Percentiles rank a stretch among this genome's conserved stretches.
Evolutionary conservation across 2,113 vertebrate species (phyloP).

Genomic region (Bubo blakistoni): DNA sequence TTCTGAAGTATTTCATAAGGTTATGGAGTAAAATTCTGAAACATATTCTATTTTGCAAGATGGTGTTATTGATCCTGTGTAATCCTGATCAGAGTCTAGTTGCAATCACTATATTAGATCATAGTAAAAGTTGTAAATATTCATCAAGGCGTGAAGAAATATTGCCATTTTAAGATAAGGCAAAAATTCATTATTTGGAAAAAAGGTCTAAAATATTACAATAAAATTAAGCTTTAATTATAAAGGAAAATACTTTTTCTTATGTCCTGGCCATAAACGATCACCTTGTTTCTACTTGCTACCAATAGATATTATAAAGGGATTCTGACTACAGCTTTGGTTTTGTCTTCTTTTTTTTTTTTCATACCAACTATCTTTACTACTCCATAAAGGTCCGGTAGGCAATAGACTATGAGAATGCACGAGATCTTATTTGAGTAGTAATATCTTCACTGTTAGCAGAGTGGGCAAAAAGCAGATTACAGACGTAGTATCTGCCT

Average conservation of each 20-base stretch:
- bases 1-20: neutral
- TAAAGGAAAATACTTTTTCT: neutral
- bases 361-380: neutral
- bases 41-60: neutral
- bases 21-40: neutral
- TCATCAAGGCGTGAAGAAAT: neutral
- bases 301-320: neutral
- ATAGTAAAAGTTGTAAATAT: neutral
- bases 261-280: neutral
- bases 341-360: neutral
- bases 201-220: neutral
- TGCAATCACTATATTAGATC: neutral
- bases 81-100: neutral
- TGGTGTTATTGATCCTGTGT: neutral
- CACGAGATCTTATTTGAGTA: neutral
- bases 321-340: neutral
- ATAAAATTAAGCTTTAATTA: neutral
- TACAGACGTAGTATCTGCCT: neutral
- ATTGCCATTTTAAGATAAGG: neutral
- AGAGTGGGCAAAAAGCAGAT: neutral
- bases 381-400: neutral
- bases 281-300: neutral
- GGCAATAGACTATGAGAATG: neutral
- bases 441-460: neutral
- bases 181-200: neutral